Base-by-base conservation (phyloP, 2,113 vertebrate species). In the Gadus chalcogrammus region DNA sequence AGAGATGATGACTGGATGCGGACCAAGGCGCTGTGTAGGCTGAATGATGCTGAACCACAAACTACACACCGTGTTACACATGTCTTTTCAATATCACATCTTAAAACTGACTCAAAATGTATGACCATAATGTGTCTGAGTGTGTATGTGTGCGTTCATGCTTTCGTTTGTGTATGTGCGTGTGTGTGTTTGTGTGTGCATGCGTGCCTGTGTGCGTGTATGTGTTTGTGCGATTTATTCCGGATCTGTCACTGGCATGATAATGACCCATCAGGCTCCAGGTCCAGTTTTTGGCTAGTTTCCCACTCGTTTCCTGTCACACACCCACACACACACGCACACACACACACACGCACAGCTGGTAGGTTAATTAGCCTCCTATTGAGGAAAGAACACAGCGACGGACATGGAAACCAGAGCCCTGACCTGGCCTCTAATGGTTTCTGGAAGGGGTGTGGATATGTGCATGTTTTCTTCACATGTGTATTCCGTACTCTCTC, bases 341-440 rank as follows among this genome's bases (percentile, higher is more conserved):
- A 67, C 73, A 73, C 72, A 73, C 65, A 75, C 56, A 65, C 65
- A 53, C 65, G 68, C 55, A 60, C 84, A 87, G 79, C 83, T 88
- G 87, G 74, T 82, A 72, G 71, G 72, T 75, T 16, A 83, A 82
- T 88, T 70, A 82, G 52, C 72, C 17, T 75, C n/a, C 65, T 38
- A 71, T 63, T 63, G 27, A 68, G 63, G 28, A 68, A n/a, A 71
- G 31, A 71, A 66, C 27, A 65, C 75, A 78, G 64, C 71, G 60
- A 65, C 53, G 67, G 65, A 77, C 24, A 65, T 67, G 71, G 78
- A 85, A 82, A 81, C 78, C 71, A 81, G 74, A 84, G 73, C 74
- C 78, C 20, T 61, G 62, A 80, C 76, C 68, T 79, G 75, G 78
- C 68, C 84, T 84, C 85, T 68, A 68, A 72, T 80, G 80, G 68